Evolutionary conservation across 2,888 invertebrate species (phyloP).

Genomic region (Gari tellinella): DNA sequence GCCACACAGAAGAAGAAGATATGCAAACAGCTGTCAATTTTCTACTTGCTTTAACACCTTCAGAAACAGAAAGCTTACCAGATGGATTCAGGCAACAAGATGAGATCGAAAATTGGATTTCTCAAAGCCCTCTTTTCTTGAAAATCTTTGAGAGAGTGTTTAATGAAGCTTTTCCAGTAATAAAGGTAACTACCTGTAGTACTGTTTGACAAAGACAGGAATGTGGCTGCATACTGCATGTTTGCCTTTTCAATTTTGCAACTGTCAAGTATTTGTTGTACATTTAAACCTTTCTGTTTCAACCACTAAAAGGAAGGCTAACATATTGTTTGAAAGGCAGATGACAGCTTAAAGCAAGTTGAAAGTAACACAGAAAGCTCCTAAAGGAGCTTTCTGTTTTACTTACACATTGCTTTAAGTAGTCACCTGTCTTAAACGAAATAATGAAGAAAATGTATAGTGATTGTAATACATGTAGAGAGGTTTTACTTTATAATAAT

Average conservation of each 20-base stretch:
- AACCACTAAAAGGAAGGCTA: too few species aligned
- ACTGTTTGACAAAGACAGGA: too few species aligned
- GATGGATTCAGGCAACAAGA: slow-evolving; percentile 34
- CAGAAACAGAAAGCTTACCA: slow-evolving; percentile 16
- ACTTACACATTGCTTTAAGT: too few species aligned
- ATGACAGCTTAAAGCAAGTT: too few species aligned
- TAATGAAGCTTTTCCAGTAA: slow-evolving; percentile 65
- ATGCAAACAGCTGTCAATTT: slow-evolving; percentile 48
- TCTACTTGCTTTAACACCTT: slow-evolving; percentile 43
- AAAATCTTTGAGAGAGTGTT: slow-evolving; percentile 74
- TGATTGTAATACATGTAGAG: too few species aligned
- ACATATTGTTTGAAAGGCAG: background rate
- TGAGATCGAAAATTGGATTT: slow-evolving; percentile 74
- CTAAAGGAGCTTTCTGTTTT: too few species aligned
- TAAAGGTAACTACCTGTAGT: background rate
- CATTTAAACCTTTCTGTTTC: too few species aligned
- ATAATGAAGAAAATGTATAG: too few species aligned
- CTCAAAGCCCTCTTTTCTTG: slow-evolving; percentile 67
- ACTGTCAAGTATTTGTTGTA: slow-evolving; percentile 4
- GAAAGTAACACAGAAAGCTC: too few species aligned
- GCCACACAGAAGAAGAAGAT: slow-evolving; percentile 42
- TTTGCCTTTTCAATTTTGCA: background rate
- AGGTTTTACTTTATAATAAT: too few species aligned
- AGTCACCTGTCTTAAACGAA: too few species aligned
- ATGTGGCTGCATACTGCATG: too few species aligned